These are phyloP conservation scores for Sciurus niger DNA, from an alignment of 2,113 vertebrate genomes.

Conservation along the genomic window DNA sequence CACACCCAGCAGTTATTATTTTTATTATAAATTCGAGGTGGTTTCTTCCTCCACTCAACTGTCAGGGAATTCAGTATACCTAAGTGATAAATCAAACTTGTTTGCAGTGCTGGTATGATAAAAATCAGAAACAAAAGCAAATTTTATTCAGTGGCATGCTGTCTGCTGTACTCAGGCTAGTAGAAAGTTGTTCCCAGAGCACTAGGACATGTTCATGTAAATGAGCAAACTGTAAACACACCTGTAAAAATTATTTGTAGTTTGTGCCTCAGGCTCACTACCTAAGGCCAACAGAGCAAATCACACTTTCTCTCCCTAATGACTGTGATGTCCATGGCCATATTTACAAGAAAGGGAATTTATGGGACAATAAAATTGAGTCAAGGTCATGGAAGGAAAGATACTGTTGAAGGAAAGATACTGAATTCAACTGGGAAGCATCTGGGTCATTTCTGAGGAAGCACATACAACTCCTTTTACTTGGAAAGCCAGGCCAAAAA, in stretches of 20 bases:
- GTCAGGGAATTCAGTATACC: slow-evolving; percentile 6
- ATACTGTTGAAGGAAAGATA: not conserved
- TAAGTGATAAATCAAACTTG: slow-evolving; percentile 41
- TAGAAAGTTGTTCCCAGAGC: slow-evolving; percentile 70
- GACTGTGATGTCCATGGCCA: slow-evolving; percentile 31
- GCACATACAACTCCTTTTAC: not conserved
- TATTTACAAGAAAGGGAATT: slow-evolving; percentile 68
- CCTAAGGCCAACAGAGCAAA: slow-evolving; percentile 54
- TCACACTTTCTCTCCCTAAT: slow-evolving; percentile 20
- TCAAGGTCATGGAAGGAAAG: too few relatives aligned
- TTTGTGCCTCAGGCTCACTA: slow-evolving; percentile 77
- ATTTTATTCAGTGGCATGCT: not conserved
- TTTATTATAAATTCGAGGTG: not conserved
- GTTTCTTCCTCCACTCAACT: not conserved
- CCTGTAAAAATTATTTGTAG: slow-evolving; percentile 68
- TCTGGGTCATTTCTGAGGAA: slow-evolving; percentile 42
- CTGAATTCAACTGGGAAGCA: slow-evolving; percentile 66
- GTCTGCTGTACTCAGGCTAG: slow-evolving; percentile 68
- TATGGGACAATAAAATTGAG: not conserved
- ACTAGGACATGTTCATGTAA: slow-evolving; percentile 80
- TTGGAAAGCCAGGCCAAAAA: not conserved
- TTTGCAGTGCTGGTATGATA: not conserved
- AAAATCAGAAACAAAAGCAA: slow-evolving; percentile 50
- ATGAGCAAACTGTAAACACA: slow-evolving; percentile 79
- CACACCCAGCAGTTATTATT: not conserved